These are phyloP conservation scores for Micromys minutus DNA, from an alignment of 2,113 vertebrate species.

Conservation along the genomic window DNA sequence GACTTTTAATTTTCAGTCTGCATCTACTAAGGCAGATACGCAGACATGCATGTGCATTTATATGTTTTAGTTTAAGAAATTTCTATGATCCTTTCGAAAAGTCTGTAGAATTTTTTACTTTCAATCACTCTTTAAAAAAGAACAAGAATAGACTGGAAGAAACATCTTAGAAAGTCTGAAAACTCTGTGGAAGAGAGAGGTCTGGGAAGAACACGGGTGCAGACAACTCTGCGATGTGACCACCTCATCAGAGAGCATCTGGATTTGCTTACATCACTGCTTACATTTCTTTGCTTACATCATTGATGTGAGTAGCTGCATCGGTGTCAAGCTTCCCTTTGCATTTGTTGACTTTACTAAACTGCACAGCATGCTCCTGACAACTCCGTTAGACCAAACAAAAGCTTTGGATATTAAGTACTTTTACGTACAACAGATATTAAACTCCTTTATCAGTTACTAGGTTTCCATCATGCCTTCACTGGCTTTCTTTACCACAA, in stretches of 20 bases:
- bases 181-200: neutral
- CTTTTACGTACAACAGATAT: neutral
- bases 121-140: neutral
- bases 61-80: neutral
- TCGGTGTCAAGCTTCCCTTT: neutral
- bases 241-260: neutral
- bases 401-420: neutral
- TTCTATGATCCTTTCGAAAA: neutral
- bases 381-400: neutral
- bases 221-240: neutral
- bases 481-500: neutral
- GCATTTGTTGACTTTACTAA: neutral
- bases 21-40: neutral
- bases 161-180: neutral
- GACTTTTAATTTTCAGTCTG: conserved; percentile 26
- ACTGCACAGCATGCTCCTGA: neutral
- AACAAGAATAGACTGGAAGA: neutral
- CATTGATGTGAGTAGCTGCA: neutral
- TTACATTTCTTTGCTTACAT: neutral
- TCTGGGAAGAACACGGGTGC: neutral
- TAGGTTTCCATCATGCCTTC: neutral
- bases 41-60: neutral
- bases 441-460: neutral
- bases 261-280: neutral
- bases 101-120: neutral